Base-by-base conservation (phyloP, 2,888 invertebrate genomes). In the Sinohyriopsis cumingii region DNA sequence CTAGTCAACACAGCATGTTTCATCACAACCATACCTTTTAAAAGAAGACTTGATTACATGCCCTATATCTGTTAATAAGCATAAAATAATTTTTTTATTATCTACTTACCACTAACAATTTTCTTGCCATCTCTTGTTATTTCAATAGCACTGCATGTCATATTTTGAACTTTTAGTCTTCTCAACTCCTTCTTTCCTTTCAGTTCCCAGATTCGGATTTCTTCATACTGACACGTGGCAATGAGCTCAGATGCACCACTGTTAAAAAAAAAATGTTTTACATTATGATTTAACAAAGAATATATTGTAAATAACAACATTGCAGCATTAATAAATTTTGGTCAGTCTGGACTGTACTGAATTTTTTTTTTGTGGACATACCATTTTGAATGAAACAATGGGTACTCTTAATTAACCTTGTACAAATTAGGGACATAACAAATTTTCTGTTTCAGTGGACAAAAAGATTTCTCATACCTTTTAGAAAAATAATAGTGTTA, bases 161-260 rank as follows among this genome's bases (percentile, higher is more conserved):
- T 96, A 91, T 97, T 97, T n/a, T 94, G 94, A 24, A 97, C 95
- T 74, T 93, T 92, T 76, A 97, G 94, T 56, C 97, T 92, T 28
- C 96, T 92, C 75, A 96, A 90, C 91, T 98, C 97, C 85, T 94
- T 93, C 83, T 94, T 93, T 0, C 94, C 93, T 59, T 91, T 91
- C 65, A 94, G 91, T 79, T 94, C 94, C 97, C 97, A 98, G 73
- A 97, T 93, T 69, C 97, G 93, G 65, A 97, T 94, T 82, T 95
- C 95, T 84, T 96, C 94, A 84, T 94, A 93, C 68, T 96, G 95
- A 57, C 94, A 95, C 0, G 96, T 96, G 57, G 96, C 95, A 90
- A 97, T 96, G 69, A 97, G 94, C 69, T 95, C 94, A 0, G 95
- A 94, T 90, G 94, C 67, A 18, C 76, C 81, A 65, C 87, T 87